Percentiles rank a stretch among this genome's conserved stretches.
These are phyloP conservation scores for Protosalanx chinensis DNA, from an alignment of 2,797 vertebrate species.

Conservation along the genomic window DNA sequence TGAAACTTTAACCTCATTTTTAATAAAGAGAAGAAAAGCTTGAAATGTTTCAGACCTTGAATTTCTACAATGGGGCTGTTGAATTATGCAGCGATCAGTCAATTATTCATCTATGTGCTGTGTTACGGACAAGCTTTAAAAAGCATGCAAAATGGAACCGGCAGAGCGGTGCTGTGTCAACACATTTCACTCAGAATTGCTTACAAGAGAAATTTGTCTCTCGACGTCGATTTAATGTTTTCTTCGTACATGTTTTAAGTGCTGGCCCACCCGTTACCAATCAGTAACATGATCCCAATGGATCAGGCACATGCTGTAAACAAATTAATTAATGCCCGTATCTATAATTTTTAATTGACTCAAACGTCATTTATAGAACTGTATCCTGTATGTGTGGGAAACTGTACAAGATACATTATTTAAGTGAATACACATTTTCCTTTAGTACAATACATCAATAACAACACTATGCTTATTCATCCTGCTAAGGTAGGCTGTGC, in stretches of 20 bases:
- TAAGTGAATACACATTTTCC: conserved; percentile 51
- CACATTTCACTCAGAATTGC: conserved; percentile 99
- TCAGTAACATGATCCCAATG: conserved; percentile 70
- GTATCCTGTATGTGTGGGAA: not conserved
- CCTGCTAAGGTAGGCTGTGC: conserved; percentile 49
- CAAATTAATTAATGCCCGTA: conserved; percentile 24
- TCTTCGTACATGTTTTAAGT: conserved; percentile 79
- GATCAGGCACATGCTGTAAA: conserved; percentile 34
- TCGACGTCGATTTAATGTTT: conserved; percentile 91
- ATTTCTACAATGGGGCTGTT: conserved; percentile 98
- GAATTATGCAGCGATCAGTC: conserved; percentile 99
- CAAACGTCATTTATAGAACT: not conserved
- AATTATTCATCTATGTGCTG: conserved; percentile 98
- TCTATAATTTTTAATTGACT: conserved; percentile 28
- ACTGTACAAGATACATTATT: conserved; percentile 40
- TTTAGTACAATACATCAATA: conserved; percentile 57
- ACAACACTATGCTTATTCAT: conserved; percentile 60
- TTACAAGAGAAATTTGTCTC: conserved; percentile 96
- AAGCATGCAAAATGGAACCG: conserved; percentile 94
- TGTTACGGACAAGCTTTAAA: conserved; percentile 95
- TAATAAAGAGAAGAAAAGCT: conserved; percentile 88
- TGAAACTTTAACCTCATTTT: conserved; percentile 99
- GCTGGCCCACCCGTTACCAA: conserved; percentile 80
- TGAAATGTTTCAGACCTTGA: conserved; percentile 98
- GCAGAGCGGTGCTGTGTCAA: conserved; percentile 94